These are phyloP conservation scores for Lochmaea crataegi DNA, from an alignment of 2,888 invertebrate species.

Conservation along the genomic window DNA sequence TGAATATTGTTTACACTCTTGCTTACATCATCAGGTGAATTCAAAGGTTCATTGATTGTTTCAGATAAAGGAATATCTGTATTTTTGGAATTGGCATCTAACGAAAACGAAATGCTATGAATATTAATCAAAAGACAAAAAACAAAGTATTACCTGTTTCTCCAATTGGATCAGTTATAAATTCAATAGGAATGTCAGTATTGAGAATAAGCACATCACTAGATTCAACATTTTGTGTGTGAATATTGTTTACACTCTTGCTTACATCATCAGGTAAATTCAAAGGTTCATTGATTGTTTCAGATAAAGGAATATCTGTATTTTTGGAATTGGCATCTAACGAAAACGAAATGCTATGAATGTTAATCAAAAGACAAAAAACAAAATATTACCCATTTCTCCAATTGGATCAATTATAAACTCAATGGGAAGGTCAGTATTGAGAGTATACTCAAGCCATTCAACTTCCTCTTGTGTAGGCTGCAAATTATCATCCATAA, in stretches of 20 bases:
- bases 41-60: neutral
- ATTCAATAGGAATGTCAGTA: neutral
- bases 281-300: conserved; percentile 4
- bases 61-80: neutral
- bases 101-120: neutral
- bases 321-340: neutral
- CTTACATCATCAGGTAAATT: conserved; percentile 1
- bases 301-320: neutral
- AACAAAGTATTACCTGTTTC: conserved; percentile 1
- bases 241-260: neutral
- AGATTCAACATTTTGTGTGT: neutral
- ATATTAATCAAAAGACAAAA: neutral
- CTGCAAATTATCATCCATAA: neutral
- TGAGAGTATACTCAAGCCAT: conserved; percentile 1
- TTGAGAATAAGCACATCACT: too few relatives aligned
- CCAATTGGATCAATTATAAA: neutral
- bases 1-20: neutral
- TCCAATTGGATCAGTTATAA: neutral
- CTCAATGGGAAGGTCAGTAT: neutral
- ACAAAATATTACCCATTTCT: conserved; percentile 1
- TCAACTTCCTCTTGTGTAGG: conserved; percentile 1
- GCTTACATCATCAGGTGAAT: neutral
- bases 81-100: neutral
- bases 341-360: neutral
- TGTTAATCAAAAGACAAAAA: neutral